phyloP scores from a whole-genome alignment of 1,140 invertebrate species.

The Neodiprion fabricii region DNA sequence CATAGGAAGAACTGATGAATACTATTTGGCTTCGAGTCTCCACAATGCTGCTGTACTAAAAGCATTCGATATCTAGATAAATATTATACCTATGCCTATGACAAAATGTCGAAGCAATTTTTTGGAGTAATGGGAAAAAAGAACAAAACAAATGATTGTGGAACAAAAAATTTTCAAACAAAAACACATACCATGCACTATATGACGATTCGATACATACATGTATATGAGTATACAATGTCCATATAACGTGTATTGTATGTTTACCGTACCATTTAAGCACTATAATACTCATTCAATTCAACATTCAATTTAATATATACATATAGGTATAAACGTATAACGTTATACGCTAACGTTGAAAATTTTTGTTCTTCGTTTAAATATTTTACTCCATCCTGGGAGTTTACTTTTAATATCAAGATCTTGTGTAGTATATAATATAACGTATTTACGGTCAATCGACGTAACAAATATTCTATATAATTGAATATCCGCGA shows the following conservation, averaged over 20 bases:
- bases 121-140: slow-evolving; percentile 6
- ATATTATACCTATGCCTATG: background rate
- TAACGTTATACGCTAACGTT: background rate
- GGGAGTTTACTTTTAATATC: too few relatives aligned
- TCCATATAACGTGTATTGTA: background rate
- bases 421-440: too few relatives aligned
- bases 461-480: too few relatives aligned
- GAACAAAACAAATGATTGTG: background rate
- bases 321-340: too few relatives aligned
- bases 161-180: background rate
- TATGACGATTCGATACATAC: too few relatives aligned
- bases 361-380: background rate
- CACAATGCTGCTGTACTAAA: too few relatives aligned
- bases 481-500: too few relatives aligned
- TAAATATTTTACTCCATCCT: background rate
- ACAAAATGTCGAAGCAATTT: background rate
- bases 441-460: too few relatives aligned
- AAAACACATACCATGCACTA: background rate
- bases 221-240: too few relatives aligned
- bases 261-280: background rate
- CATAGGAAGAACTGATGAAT: slow-evolving; percentile 34
- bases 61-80: too few relatives aligned
- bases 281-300: background rate
- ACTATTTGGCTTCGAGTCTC: too few relatives aligned
- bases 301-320: background rate